Evolutionary conservation across 1,140 invertebrate genomes (phyloP), one percentile per base, ranked within the genome.

Genomic region (Lucilia cuprina): DNA sequence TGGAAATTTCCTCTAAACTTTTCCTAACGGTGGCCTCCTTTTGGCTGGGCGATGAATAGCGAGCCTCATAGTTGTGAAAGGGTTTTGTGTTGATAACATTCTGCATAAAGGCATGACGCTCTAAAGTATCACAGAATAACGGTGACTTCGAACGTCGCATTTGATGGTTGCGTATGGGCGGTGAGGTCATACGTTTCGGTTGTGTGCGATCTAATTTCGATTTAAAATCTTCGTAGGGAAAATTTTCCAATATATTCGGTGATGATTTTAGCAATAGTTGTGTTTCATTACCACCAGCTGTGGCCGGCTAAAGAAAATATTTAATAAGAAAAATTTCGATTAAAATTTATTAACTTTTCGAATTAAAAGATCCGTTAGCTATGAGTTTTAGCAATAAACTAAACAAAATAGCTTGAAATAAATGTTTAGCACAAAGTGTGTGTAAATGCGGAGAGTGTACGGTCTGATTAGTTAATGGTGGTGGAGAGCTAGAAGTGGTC

Each of bases 1-100:
- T 89, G 82, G 88, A 87, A 35, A 91, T 91, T 83, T 91, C 90
- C 77, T 91, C 90, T 30, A 91, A 84, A 82, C 90, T 91, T n/a
- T 86, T 86, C 0, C 90, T 86, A 25, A 91, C 88, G 25, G 87
- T 85, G 0, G 87, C 88, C 83, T 91, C 89, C 85, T 89, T 89
- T 82, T 90, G 88, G 10, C 88, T 87, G 2, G 89, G 88, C 80
- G 87, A 87, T n/a, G 88, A 90, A 85, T 90, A 90, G 41, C 77
- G 77, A 2, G 47, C 77, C 19, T 80, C 77, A 80, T 80, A 80
- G 21, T 80, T 80, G 21, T 41, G 49, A 21, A 47, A 17, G 77
- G 88, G 86, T 65, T 87, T 87, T 12, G 85, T 87, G 75, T 88
- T 90, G 12, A 90, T 90, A 74, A 90, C 89, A 84, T 90, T 88